Conservation (phyloP, 2,113 vertebrate genomes). For the Platichthys stellatus region DNA sequence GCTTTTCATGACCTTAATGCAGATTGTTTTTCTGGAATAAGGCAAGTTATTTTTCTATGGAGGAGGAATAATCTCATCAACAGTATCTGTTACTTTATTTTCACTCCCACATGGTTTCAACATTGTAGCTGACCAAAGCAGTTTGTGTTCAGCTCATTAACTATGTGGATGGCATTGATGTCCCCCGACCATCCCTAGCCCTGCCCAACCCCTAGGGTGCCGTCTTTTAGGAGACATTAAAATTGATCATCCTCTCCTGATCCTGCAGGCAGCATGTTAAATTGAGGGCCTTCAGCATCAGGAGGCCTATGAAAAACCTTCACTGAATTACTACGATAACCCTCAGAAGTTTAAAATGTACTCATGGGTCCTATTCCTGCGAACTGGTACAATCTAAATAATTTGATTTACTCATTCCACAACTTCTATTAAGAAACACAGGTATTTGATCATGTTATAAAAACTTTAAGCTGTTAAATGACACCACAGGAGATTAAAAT, state of each 20-base stretch:
- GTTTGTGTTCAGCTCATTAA: not conserved
- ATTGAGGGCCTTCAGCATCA: conserved; percentile 37
- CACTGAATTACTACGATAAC: conserved; percentile 10
- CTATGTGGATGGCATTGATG: not conserved
- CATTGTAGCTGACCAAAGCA: not conserved
- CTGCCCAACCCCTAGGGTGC: conserved; percentile 23
- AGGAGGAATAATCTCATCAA: not conserved
- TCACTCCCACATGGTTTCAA: not conserved
- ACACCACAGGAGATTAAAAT: conserved; percentile 72
- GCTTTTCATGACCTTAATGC: too few species aligned
- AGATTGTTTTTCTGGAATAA: too few species aligned
- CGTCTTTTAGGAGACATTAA: conserved; percentile 54
- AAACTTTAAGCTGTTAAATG: conserved; percentile 29
- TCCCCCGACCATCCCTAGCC: not conserved
- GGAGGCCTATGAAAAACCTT: conserved; percentile 20
- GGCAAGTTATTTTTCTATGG: not conserved
- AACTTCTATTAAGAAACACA: conserved; percentile 1
- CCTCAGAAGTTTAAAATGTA: conserved; percentile 19
- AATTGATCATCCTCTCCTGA: conserved; percentile 54
- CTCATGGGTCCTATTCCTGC: not conserved
- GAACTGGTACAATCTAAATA: not conserved
- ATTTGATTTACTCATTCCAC: conserved; percentile 4
- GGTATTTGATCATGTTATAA: conserved; percentile 28
- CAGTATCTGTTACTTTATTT: not conserved
- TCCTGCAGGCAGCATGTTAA: conserved; percentile 33